Percentiles rank a stretch among this genome's conserved stretches.
phyloP scores from a whole-genome alignment of 2,888 invertebrate genomes.

The Stenotaenia linearis region DNA sequence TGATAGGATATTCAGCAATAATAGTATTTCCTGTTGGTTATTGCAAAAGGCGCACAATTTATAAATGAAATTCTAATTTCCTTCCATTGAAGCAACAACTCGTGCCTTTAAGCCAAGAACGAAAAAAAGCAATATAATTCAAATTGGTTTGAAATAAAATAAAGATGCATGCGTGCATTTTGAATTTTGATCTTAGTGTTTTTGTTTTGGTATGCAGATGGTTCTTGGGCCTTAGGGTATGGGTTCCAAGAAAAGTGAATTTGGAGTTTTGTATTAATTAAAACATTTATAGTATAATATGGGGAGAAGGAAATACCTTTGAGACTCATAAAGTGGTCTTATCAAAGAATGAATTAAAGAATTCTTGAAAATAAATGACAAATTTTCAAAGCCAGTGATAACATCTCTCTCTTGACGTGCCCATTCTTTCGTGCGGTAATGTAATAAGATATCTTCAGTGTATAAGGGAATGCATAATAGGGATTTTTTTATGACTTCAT shows the following conservation, averaged over 20 bases:
- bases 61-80: slow-evolving; percentile 20
- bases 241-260: background rate
- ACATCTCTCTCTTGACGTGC: slow-evolving; percentile 8
- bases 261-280: slow-evolving; percentile 19
- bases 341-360: slow-evolving; percentile 26
- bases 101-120: background rate
- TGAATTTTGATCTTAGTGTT: slow-evolving; percentile 21
- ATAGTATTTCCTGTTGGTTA: slow-evolving; percentile 2
- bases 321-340: slow-evolving; percentile 26
- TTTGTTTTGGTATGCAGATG: slow-evolving; percentile 19
- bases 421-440: slow-evolving; percentile 10
- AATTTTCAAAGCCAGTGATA: slow-evolving; percentile 12
- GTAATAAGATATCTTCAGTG: slow-evolving; percentile 12
- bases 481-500: background rate
- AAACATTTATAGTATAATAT: background rate
- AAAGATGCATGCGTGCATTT: slow-evolving; percentile 2
- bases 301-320: slow-evolving; percentile 17
- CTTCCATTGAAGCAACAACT: background rate
- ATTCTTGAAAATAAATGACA: slow-evolving; percentile 24
- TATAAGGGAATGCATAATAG: slow-evolving; percentile 6
- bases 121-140: slow-evolving; percentile 15
- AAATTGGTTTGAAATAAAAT: slow-evolving; percentile 21
- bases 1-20: background rate
- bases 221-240: slow-evolving; percentile 5
- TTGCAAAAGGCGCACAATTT: background rate